Conservation (phyloP, 2,113 vertebrate species). For the Pseudonaja textilis region DNA sequence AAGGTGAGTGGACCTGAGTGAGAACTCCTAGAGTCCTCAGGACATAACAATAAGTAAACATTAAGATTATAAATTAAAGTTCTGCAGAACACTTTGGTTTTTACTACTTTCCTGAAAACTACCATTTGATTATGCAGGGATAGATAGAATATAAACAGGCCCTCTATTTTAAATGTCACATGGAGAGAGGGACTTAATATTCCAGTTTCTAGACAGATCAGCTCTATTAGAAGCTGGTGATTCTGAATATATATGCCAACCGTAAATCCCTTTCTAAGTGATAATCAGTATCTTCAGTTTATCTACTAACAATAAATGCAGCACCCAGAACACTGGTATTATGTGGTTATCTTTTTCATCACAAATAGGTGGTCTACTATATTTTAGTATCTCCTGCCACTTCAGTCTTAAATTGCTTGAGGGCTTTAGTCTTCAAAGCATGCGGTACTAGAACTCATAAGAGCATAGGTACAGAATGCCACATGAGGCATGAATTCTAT, state of each 20-base stretch:
- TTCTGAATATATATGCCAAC: not conserved
- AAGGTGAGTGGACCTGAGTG: too few relatives aligned
- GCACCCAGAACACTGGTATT: not conserved
- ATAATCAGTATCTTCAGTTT: not conserved
- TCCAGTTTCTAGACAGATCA: not conserved
- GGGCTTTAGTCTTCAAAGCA: not conserved
- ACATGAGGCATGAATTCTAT: not conserved
- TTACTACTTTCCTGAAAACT: not conserved
- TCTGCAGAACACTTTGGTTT: not conserved
- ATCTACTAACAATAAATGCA: not conserved
- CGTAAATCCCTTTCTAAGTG: not conserved
- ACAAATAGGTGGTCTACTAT: not conserved
- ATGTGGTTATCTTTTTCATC: not conserved
- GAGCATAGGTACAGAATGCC: not conserved
- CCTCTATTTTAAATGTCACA: not conserved
- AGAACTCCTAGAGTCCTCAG: too few relatives aligned
- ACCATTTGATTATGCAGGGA: not conserved
- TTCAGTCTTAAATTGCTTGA: not conserved
- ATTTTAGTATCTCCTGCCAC: not conserved
- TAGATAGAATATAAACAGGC: not conserved
- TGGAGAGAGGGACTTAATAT: not conserved
- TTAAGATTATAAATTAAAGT: not conserved
- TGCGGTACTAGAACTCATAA: not conserved
- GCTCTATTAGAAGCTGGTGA: not conserved
- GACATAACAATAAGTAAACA: too few relatives aligned